Percentiles rank a stretch among this genome's conserved stretches.
phyloP scores from a whole-genome alignment of 2,888 invertebrate genomes.

The Scotopteryx bipunctaria region DNA sequence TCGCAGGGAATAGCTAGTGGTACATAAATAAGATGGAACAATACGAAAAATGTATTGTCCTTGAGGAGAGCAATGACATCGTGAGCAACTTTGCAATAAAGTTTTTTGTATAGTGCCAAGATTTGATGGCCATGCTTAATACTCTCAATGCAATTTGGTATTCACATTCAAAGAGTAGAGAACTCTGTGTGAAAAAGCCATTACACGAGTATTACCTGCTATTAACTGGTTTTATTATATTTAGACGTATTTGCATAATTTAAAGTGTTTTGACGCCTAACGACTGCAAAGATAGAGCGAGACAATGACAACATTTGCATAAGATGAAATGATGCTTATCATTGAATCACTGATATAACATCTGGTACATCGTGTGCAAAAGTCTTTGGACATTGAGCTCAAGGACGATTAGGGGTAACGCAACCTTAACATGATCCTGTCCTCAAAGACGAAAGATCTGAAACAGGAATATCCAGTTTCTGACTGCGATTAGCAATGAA shows the following conservation, averaged over 20 bases:
- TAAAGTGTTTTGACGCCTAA: background rate
- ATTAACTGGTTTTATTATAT: constrained; percentile 20
- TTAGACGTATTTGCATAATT: constrained; percentile 15
- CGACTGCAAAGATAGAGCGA: constrained; percentile 1
- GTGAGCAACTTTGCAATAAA: background rate
- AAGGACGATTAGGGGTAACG: background rate
- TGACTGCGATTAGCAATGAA: background rate
- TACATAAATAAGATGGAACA: background rate
- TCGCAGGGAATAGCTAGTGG: background rate
- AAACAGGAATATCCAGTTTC: constrained; percentile 1
- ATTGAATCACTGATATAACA: no score
- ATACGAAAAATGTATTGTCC: background rate
- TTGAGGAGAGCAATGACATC: background rate
- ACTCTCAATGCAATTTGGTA: background rate
- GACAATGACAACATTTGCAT: constrained; percentile 13
- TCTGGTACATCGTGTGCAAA: background rate
- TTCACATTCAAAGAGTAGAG: background rate
- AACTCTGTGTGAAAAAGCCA: constrained; percentile 8
- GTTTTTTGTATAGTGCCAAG: background rate
- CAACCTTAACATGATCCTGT: background rate
- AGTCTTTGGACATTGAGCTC: background rate
- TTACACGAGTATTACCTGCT: constrained; percentile 1
- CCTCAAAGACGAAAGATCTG: background rate
- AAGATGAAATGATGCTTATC: background rate
- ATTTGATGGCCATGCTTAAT: background rate